phyloP scores from a whole-genome alignment of 2,113 vertebrate genomes.

The Cyprinodon brontotheroides region DNA sequence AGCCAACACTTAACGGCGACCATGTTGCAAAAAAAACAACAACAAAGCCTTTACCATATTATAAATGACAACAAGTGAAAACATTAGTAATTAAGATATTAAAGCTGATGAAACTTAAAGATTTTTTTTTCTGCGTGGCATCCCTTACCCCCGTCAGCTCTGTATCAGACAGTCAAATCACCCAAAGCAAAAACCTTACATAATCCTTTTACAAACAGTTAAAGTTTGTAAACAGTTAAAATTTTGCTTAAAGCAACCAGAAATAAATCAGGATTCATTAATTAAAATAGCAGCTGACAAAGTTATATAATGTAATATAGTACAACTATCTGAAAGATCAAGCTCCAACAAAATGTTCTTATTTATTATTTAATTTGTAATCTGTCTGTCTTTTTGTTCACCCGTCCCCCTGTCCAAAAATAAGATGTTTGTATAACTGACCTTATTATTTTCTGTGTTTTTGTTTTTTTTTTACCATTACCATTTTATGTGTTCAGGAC shows the following conservation, averaged over 20 bases:
- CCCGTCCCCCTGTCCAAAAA: no score
- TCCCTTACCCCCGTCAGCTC: background rate
- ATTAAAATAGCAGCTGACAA: background rate
- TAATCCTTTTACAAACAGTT: background rate
- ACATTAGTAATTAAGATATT: no score
- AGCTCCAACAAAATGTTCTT: background rate
- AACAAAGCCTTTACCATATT: background rate
- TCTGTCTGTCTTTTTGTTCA: no score
- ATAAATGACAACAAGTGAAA: no score
- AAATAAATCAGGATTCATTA: background rate
- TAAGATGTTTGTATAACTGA: no score
- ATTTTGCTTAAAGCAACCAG: background rate
- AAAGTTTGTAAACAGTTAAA: background rate
- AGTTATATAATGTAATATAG: background rate
- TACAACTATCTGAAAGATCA: background rate
- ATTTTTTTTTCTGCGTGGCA: background rate
- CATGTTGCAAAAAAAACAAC: background rate
- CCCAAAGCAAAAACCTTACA: background rate
- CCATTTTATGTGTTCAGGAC: no score
- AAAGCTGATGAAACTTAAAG: no score
- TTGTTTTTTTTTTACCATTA: no score
- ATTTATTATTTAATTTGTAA: background rate
- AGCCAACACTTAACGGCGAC: background rate
- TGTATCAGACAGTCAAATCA: background rate
- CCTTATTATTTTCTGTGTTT: no score